A percentile compares a stretch with the other conserved stretches of the same genome.
Conservation (phyloP, 30 jellyfish, hydroid and myxozoan species). For the Aurelia sp. region DNA sequence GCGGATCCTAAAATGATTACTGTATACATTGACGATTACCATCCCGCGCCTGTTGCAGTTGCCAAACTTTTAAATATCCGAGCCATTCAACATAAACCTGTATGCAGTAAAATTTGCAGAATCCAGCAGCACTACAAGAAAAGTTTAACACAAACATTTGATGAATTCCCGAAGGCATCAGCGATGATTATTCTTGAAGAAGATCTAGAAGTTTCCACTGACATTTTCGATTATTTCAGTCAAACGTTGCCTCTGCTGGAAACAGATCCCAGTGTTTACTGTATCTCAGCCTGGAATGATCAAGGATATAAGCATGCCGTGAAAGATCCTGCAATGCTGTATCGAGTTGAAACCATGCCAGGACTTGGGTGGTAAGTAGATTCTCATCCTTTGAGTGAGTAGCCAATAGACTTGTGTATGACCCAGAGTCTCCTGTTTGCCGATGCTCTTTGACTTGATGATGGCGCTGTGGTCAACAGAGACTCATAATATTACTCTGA, state of each 20-base stretch:
- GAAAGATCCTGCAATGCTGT: conserved; percentile 93
- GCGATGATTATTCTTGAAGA: conserved; percentile 94
- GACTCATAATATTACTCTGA: too few relatives aligned
- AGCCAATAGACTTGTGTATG: too few relatives aligned
- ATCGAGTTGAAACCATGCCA: conserved; percentile 99
- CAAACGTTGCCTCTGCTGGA: conserved; percentile 85
- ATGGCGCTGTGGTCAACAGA: too few relatives aligned
- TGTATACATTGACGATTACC: conserved; percentile 86
- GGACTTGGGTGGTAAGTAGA: conserved; percentile 96
- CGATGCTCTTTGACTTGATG: too few relatives aligned
- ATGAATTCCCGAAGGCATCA: conserved; percentile 85
- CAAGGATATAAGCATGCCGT: conserved; percentile 97
- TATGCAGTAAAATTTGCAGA: conserved; percentile 93
- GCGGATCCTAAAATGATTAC: conserved; percentile 84
- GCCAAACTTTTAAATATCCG: conserved; percentile 85
- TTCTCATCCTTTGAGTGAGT: too few relatives aligned
- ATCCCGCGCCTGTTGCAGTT: conserved; percentile 92
- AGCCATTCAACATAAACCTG: conserved; percentile 86
- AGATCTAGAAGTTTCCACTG: conserved; percentile 96
- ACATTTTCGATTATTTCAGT: conserved; percentile 94
- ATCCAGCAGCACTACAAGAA: conserved; percentile 97
- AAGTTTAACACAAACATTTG: conserved; percentile 83
- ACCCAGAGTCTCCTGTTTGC: too few relatives aligned
- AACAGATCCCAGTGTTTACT: conserved; percentile 84
- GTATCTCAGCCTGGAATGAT: conserved; percentile 99